phyloP scores from a whole-genome alignment of 2,888 invertebrate species.

The Pachydiplax longipennis region DNA sequence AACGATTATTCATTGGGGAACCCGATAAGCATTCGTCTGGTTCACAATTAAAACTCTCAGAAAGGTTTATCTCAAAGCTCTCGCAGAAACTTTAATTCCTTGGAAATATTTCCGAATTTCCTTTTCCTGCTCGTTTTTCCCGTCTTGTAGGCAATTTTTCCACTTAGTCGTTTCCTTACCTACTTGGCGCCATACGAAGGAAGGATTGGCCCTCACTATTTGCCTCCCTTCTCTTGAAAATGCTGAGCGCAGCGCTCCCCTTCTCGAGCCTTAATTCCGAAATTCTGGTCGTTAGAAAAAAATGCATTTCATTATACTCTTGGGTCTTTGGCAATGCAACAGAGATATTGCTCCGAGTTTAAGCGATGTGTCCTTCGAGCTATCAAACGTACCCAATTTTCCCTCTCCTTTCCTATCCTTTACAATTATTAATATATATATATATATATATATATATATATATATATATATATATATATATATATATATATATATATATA shows the following conservation, averaged over 20 bases:
- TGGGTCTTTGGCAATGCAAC: not conserved
- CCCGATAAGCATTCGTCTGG: too few species aligned
- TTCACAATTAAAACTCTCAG: not conserved
- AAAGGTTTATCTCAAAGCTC: not conserved
- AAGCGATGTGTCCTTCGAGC: not conserved
- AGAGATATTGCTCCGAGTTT: not conserved
- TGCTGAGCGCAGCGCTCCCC: not conserved
- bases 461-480: too few species aligned
- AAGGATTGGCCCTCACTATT: not conserved
- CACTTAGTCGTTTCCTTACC: not conserved
- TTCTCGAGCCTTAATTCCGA: slow-evolving; percentile 5
- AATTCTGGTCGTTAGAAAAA: slow-evolving; percentile 1
- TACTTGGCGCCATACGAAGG: not conserved
- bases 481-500: too few species aligned
- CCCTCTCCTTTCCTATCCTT: not conserved
- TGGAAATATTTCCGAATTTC: not conserved
- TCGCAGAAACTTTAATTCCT: not conserved
- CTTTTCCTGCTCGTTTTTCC: not conserved
- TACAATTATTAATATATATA: too few species aligned
- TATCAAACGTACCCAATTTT: not conserved
- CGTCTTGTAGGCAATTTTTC: not conserved
- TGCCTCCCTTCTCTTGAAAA: not conserved
- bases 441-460: too few species aligned
- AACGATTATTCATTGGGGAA: too few species aligned
- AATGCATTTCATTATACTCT: slow-evolving; percentile 29